Evolutionary conservation across 2,113 vertebrate species (phyloP), one percentile per base, ranked within the genome.

Genomic region (Lamprotornis superbus): DNA sequence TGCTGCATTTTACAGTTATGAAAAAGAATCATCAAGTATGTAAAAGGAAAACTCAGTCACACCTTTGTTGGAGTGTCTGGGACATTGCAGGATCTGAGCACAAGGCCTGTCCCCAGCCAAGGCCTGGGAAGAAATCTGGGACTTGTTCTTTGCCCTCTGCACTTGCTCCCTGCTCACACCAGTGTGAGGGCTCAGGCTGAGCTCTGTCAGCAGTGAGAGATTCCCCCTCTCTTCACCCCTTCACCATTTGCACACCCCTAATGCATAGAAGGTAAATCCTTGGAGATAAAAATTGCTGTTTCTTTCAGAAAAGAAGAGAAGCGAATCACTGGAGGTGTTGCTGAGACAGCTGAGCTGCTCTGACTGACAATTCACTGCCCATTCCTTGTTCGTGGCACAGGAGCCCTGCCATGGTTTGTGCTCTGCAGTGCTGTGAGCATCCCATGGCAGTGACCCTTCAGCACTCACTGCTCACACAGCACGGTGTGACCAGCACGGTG

Each of bases 11-110:
- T 16, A 68, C 22, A 46, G 31, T 8, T 53, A n/a, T 3, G 16
- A 67, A 63, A 79, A 42, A 44, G 7, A 4, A 14, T 11, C 13
- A 44, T 15, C 8, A 37, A 20, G 33, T 5, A 37, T 24, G 10
- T 21, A 49, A 57, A 25, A 64, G 23, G n/a, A 71, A 52, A 57
- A 24, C 19, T 64, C 22, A 20, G 57, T 8, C 19, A 60, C 44
- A 60, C 37, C 42, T 88, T 56, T 5, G 44, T 30, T 33, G 0
- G 1, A 28, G 52, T n/a, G 3, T 0, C 39, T 11, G 47, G 33
- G 74, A 11, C 5, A 21, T 5, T 1, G 1, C 2, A n/a, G 46
- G 42, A 7, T 10, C 19, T 0, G 10, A 15, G 9, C 56, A 40
- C 1, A 2, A 59, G 63, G n/a, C 5, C 31, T 37, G 9, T 8